Evolutionary conservation across 2,888 invertebrate genomes (phyloP).

Genomic region (Rhabditoides inermis): DNA sequence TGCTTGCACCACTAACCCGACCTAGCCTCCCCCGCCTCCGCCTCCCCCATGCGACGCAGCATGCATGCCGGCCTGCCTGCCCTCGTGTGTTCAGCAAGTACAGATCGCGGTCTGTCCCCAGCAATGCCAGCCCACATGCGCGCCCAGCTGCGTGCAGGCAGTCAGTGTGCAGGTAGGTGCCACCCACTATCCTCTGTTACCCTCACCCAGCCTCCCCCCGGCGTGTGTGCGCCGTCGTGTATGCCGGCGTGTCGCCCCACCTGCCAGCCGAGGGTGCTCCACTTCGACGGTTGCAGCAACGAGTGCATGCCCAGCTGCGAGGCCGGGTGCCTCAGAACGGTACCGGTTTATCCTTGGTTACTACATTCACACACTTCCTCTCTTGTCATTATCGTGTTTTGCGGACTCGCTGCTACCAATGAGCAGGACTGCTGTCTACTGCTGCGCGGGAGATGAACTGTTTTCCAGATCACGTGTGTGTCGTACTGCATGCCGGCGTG

Average conservation of each 20-base stretch:
- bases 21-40: too few relatives aligned
- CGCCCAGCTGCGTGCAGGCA: constrained; percentile 17
- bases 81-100: constrained; percentile 27
- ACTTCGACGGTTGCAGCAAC: too few relatives aligned
- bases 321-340: too few relatives aligned
- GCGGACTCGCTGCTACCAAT: too few relatives aligned
- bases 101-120: constrained; percentile 24
- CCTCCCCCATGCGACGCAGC: constrained; percentile 13
- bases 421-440: too few relatives aligned
- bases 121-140: constrained; percentile 27
- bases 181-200: constrained; percentile 2
- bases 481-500: constrained; percentile 32
- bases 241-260: constrained; percentile 24
- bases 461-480: constrained; percentile 16
- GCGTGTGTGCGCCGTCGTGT: constrained; percentile 21
- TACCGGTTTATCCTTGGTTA: too few relatives aligned
- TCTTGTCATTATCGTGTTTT: too few relatives aligned
- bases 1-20: too few relatives aligned
- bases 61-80: constrained; percentile 33
- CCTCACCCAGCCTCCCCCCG: constrained; percentile 20
- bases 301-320: neutral
- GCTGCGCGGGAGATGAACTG: neutral
- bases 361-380: too few relatives aligned
- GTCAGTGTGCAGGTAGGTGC: neutral
- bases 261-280: too few relatives aligned